A percentile compares a stretch with the other conserved stretches of the same genome.
Evolutionary conservation across 2,888 invertebrate genomes (phyloP).

Genomic region (Tetramorium bicarinatum): DNA sequence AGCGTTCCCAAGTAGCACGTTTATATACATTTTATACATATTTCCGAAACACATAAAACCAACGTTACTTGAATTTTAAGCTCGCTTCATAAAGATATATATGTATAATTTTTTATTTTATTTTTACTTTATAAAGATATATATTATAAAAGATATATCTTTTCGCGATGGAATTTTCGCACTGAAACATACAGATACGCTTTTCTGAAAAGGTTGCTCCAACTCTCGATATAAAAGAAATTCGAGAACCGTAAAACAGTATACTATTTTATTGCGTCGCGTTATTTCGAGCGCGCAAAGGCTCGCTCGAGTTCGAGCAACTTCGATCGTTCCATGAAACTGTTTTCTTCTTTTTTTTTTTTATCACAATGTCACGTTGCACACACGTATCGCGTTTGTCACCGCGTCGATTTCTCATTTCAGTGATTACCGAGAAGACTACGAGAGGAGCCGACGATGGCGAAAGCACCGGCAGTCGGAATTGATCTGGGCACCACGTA

Average conservation of each 20-base stretch:
- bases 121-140: no score
- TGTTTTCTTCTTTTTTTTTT: background rate
- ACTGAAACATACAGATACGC: background rate
- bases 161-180: background rate
- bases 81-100: no score
- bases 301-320: background rate
- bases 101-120: no score
- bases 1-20: no score
- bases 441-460: constrained; percentile 65
- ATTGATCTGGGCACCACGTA: constrained; percentile 96
- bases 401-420: background rate
- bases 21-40: no score
- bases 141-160: no score
- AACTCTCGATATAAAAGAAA: background rate
- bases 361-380: background rate
- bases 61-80: no score
- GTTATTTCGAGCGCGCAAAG: constrained; percentile 9
- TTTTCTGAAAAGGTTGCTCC: background rate
- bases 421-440: constrained; percentile 16
- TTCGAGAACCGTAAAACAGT: background rate
- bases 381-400: background rate
- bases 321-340: background rate
- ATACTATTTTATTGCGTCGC: background rate
- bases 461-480: constrained; percentile 89
- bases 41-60: no score